Evolutionary conservation across 2,113 vertebrate species (phyloP).

Genomic region (Tichodroma muraria): DNA sequence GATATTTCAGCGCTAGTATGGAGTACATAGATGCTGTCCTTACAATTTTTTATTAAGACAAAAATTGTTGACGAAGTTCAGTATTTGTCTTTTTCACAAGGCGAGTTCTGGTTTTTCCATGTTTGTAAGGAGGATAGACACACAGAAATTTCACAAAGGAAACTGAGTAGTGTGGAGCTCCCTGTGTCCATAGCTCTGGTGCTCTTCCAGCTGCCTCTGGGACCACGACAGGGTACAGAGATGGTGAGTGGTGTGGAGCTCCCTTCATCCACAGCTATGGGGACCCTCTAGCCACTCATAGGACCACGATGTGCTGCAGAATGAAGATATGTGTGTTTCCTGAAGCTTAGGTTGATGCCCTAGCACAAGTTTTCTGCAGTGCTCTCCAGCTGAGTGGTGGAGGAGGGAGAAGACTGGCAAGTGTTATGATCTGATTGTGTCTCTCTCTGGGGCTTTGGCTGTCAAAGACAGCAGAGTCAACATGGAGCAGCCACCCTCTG

Average conservation of each 20-base stretch:
- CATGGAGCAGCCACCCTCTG: not conserved
- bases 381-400: not conserved
- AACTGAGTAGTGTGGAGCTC: not conserved
- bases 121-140: not conserved
- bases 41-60: not conserved
- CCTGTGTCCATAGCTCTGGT: not conserved
- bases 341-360: not conserved
- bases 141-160: not conserved
- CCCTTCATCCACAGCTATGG: not conserved
- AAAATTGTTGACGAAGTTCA: not conserved
- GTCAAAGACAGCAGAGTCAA: not conserved
- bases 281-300: not conserved
- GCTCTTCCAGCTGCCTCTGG: not conserved
- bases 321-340: not conserved
- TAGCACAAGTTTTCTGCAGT: not conserved
- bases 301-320: not conserved
- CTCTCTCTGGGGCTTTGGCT: not conserved
- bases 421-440: not conserved
- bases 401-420: not conserved
- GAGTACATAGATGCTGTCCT: not conserved
- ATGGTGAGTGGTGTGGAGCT: not conserved
- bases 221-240: not conserved
- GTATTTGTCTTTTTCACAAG: not conserved
- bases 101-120: not conserved
- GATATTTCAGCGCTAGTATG: not conserved